Evolutionary conservation across 2,113 vertebrate species (phyloP).

Genomic region (Crotalus helleri): DNA sequence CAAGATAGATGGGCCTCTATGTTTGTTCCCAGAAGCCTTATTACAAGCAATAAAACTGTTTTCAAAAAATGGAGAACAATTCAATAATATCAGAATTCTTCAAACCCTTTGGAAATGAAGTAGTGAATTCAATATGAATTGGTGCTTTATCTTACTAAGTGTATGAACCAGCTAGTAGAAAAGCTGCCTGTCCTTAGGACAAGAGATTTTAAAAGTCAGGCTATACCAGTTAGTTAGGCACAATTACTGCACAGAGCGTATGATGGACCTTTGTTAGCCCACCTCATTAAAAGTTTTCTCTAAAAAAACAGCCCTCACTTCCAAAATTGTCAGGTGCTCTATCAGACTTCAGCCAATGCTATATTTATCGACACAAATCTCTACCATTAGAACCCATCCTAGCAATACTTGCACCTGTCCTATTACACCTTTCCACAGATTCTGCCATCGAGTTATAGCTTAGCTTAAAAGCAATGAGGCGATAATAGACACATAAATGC

Average conservation of each 20-base stretch:
- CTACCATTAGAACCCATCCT: background rate
- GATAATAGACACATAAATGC: background rate
- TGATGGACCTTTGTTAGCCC: background rate
- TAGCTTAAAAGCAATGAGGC: background rate
- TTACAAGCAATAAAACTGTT: constrained; percentile 48
- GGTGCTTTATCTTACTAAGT: constrained; percentile 42
- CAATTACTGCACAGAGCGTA: constrained; percentile 20
- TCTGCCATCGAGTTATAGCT: background rate
- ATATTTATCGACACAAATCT: background rate
- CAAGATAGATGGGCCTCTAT: constrained; percentile 44
- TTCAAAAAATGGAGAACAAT: constrained; percentile 54
- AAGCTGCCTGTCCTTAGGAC: background rate
- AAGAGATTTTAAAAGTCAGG: constrained; percentile 1
- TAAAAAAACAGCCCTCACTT: constrained; percentile 8
- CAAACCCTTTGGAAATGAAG: constrained; percentile 56
- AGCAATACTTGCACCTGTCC: background rate
- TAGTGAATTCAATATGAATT: constrained; percentile 70
- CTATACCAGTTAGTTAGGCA: constrained; percentile 30
- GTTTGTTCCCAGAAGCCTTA: constrained; percentile 48
- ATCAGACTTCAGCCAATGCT: background rate
- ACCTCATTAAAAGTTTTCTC: background rate
- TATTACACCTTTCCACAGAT: background rate
- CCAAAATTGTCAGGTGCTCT: background rate
- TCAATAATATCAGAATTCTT: constrained; percentile 48
- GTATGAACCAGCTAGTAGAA: constrained; percentile 31